Evolutionary conservation across 2,888 invertebrate genomes (phyloP).

Genomic region (Epistrophe grossulariae): DNA sequence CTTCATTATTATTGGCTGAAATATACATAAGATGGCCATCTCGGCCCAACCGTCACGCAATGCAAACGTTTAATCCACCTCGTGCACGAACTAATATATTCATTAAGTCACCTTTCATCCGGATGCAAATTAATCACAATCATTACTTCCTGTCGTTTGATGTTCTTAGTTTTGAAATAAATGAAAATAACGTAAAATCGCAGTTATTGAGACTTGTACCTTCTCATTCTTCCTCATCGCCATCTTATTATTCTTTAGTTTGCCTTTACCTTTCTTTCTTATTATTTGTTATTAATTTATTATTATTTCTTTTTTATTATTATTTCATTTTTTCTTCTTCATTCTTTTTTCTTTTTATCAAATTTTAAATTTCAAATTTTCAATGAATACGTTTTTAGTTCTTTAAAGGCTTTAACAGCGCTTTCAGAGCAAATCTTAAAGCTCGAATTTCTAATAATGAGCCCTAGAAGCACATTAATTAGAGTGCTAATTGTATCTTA

Average conservation of each 20-base stretch:
- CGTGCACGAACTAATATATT: not conserved
- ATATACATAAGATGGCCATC: slow-evolving; percentile 2
- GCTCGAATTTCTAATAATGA: too few species aligned
- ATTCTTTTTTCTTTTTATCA: too few species aligned
- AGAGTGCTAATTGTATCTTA: too few species aligned
- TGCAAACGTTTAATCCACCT: not conserved
- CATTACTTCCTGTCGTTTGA: slow-evolving; percentile 9
- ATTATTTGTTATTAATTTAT: too few species aligned
- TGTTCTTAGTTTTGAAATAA: slow-evolving; percentile 4
- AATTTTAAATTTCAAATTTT: too few species aligned
- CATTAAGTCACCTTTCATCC: slow-evolving; percentile 7
- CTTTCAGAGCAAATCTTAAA: too few species aligned
- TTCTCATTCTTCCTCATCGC: not conserved
- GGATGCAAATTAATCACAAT: not conserved
- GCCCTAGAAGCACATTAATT: too few species aligned
- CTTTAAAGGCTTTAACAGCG: too few species aligned
- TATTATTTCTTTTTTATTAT: too few species aligned
- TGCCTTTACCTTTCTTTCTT: too few species aligned
- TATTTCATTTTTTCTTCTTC: too few species aligned
- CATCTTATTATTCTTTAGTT: not conserved
- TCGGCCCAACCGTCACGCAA: not conserved
- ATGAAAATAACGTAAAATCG: not conserved
- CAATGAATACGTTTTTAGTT: too few species aligned
- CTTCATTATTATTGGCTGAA: slow-evolving; percentile 2
- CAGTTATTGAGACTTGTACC: not conserved